phyloP scores from a whole-genome alignment of 1,140 invertebrate genomes.

The Reticulitermes speratus region DNA sequence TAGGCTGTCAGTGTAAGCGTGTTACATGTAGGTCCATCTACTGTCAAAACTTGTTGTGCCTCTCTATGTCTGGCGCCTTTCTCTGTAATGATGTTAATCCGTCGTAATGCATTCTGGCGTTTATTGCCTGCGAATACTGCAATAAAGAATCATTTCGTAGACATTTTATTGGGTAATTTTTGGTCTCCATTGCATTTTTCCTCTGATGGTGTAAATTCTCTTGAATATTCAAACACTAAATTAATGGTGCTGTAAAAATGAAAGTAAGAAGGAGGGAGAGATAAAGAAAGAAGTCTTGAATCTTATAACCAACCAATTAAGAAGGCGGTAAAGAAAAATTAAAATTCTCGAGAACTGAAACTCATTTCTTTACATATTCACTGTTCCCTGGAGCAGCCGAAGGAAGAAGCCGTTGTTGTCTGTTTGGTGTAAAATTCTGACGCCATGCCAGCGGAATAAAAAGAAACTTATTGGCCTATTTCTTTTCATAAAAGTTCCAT shows the following conservation, averaged over 20 bases:
- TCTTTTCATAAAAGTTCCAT: background rate
- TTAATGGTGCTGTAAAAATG: slow-evolving; percentile 28
- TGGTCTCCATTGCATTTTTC: background rate
- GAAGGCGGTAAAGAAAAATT: background rate
- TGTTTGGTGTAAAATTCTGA: background rate
- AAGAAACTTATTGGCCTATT: background rate
- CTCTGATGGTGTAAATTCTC: slow-evolving; percentile 17
- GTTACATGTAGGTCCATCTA: no score
- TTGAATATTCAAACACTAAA: slow-evolving; percentile 32
- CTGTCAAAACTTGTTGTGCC: no score
- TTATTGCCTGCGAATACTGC: background rate
- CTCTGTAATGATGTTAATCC: no score
- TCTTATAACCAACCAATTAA: slow-evolving; percentile 20
- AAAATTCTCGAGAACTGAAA: slow-evolving; percentile 4
- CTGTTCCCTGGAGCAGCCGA: no score
- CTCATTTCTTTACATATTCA: background rate
- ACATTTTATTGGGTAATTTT: slow-evolving; percentile 14
- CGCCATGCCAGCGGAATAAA: background rate
- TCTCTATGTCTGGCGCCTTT: no score
- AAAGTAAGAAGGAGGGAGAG: background rate
- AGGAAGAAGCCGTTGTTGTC: background rate
- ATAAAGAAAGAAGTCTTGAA: background rate
- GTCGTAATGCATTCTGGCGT: background rate
- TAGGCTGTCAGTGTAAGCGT: no score
- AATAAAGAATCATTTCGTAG: slow-evolving; percentile 11